phyloP scores from a whole-genome alignment of 2,113 vertebrate species.

The Leucoraja erinaceus region DNA sequence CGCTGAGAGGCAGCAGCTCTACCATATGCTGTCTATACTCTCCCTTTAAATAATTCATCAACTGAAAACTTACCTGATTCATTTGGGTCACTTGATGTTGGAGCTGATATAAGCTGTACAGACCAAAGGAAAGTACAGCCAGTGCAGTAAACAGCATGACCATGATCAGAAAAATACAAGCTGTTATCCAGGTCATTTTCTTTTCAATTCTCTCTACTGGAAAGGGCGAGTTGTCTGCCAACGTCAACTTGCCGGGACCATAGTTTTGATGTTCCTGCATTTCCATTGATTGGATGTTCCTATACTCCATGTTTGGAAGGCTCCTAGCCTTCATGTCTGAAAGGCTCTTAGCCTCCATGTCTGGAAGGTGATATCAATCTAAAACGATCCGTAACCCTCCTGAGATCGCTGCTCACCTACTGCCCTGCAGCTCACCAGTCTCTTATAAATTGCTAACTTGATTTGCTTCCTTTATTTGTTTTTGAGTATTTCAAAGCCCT shows the following conservation, averaged over 20 bases:
- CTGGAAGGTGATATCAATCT: too few species aligned
- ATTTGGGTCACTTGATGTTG: slow-evolving; percentile 59
- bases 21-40: not conserved
- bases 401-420: not conserved
- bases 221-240: not conserved
- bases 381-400: not conserved
- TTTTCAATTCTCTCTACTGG: slow-evolving; percentile 30
- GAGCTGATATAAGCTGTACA: slow-evolving; percentile 57
- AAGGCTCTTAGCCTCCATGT: too few species aligned
- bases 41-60: too few species aligned
- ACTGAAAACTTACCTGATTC: slow-evolving; percentile 51
- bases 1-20: too few species aligned
- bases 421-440: not conserved
- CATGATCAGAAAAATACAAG: slow-evolving; percentile 48
- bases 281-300: not conserved
- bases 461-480: not conserved
- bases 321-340: too few species aligned
- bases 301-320: not conserved
- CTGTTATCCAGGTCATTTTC: slow-evolving; percentile 40
- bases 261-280: not conserved
- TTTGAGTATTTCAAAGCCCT: not conserved
- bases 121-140: slow-evolving; percentile 53
- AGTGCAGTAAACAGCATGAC: slow-evolving; percentile 56
- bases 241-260: not conserved
- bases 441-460: not conserved